Evolutionary conservation across 2,113 vertebrate species (phyloP).

Genomic region (Vimba vimba): DNA sequence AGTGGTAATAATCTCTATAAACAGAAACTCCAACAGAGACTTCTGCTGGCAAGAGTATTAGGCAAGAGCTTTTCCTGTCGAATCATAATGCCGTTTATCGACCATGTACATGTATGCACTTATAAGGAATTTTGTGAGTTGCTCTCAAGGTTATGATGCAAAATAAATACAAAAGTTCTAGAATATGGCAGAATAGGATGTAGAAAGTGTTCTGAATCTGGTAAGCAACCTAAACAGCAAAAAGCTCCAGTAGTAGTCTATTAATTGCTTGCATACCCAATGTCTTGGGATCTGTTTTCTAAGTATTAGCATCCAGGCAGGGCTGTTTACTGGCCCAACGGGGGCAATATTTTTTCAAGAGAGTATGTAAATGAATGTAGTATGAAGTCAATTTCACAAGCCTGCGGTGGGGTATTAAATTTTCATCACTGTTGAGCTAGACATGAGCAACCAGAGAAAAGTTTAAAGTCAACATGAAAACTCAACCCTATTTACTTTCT

Average conservation of each 20-base stretch:
- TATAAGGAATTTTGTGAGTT: neutral
- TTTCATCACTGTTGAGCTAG: neutral
- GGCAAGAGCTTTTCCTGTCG: neutral
- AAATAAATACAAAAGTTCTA: slow-evolving; percentile 28
- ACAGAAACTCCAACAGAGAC: slow-evolving; percentile 53
- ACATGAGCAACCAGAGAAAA: neutral
- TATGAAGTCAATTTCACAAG: slow-evolving; percentile 47
- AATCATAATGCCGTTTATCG: slow-evolving; percentile 28
- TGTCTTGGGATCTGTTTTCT: slow-evolving; percentile 40
- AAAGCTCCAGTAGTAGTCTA: slow-evolving; percentile 1
- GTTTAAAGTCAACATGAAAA: neutral
- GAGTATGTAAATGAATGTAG: slow-evolving; percentile 47
- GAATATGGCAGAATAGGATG: slow-evolving; percentile 6
- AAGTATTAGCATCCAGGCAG: slow-evolving; percentile 49
- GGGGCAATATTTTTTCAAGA: slow-evolving; percentile 35
- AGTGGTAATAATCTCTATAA: slow-evolving; percentile 57
- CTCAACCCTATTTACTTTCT: neutral
- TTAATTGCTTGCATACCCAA: slow-evolving; percentile 37
- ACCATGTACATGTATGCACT: neutral
- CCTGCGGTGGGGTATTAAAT: slow-evolving; percentile 5
- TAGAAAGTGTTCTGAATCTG: neutral
- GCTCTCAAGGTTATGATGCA: slow-evolving; percentile 7
- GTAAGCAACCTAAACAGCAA: neutral
- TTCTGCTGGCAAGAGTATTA: slow-evolving; percentile 30
- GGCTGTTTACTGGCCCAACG: slow-evolving; percentile 15